phyloP scores from a whole-genome alignment of 2,797 vertebrate species.

The Cuniculus paca region DNA sequence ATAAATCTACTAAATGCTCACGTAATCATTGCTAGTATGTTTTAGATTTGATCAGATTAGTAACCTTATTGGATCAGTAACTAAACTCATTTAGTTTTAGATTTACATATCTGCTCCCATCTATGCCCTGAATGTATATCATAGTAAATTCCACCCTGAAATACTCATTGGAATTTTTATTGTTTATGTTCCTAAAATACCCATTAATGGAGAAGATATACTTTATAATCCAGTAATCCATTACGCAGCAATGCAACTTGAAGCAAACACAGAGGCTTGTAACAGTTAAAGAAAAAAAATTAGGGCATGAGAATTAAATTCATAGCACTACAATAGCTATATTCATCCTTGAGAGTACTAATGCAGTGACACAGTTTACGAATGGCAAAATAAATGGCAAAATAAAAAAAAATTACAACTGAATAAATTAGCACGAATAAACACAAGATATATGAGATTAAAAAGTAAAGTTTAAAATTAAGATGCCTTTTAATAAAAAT shows the following conservation, averaged over 20 bases:
- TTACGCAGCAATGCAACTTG: neutral
- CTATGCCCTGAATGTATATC: neutral
- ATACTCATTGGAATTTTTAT: neutral
- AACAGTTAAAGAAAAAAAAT: neutral
- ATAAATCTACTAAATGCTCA: constrained; percentile 7
- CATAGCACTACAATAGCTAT: neutral
- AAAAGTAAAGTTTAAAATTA: neutral
- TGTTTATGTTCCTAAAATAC: neutral
- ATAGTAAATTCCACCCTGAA: accelerated
- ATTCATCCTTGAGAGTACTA: neutral
- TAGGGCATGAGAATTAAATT: neutral
- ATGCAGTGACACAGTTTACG: neutral
- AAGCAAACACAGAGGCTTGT: neutral
- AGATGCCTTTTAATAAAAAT: neutral
- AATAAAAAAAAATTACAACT: neutral
- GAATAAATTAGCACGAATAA: neutral
- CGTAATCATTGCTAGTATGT: neutral
- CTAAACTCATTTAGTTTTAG: neutral
- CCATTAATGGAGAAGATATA: neutral
- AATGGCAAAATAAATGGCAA: neutral
- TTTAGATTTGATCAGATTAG: constrained; percentile 40
- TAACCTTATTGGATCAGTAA: neutral
- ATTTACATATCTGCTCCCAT: neutral
- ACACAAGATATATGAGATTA: neutral
- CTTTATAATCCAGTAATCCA: neutral